These are phyloP conservation scores for Piaya cayana DNA, from an alignment of 2,113 vertebrate species.

Conservation along the genomic window DNA sequence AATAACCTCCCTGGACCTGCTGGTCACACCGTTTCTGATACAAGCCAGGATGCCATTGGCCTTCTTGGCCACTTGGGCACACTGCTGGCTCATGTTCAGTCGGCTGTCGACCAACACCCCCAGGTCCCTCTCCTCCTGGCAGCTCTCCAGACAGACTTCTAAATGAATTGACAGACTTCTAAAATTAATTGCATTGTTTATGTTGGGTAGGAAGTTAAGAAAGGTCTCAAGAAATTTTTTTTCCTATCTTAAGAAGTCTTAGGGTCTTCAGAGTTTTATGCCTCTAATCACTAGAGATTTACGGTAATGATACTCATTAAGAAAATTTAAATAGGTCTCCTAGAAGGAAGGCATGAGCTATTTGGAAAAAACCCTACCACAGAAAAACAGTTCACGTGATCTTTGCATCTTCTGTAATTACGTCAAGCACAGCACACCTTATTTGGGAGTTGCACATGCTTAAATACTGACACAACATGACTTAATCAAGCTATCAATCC, in stretches of 20 bases:
- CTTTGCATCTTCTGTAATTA: neutral
- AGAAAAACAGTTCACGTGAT: neutral
- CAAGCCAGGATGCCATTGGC: too few species aligned
- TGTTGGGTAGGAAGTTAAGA: slow-evolving; percentile 10
- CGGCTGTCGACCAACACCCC: too few species aligned
- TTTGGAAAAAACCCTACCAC: neutral
- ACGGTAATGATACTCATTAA: neutral
- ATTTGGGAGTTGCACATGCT: neutral
- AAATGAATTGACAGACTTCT: too few species aligned
- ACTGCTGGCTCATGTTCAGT: too few species aligned
- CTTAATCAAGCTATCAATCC: neutral
- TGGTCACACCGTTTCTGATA: too few species aligned
- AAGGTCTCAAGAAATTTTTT: slow-evolving; percentile 13
- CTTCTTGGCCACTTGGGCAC: too few species aligned
- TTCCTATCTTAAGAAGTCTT: slow-evolving; percentile 20
- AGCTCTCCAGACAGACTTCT: too few species aligned
- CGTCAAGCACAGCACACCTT: neutral
- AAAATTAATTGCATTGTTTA: too few species aligned
- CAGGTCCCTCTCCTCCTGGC: too few species aligned
- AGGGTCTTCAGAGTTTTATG: neutral
- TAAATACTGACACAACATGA: neutral
- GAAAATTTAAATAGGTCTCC: neutral
- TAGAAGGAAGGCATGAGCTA: neutral
- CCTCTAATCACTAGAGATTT: slow-evolving; percentile 4
- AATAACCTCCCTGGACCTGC: too few species aligned